These are phyloP conservation scores for Acomys russatus DNA, from an alignment of 2,797 vertebrate genomes.

Conservation along the genomic window DNA sequence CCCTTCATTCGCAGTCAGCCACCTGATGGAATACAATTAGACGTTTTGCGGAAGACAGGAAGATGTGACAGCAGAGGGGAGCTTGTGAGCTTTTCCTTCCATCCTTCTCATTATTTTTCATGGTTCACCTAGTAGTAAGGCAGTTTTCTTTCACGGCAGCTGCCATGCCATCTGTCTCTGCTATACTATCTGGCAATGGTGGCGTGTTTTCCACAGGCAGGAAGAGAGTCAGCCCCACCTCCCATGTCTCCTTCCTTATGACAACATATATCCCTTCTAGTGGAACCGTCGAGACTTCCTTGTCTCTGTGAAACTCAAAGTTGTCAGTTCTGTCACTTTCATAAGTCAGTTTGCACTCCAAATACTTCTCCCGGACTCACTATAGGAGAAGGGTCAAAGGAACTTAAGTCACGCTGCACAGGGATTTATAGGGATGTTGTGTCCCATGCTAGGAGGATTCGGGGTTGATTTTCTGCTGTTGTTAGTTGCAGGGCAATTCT, in stretches of 20 bases:
- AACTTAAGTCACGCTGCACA: not conserved
- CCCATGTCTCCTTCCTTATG: slow-evolving; percentile 38
- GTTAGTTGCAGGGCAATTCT: not conserved
- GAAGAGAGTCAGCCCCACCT: not conserved
- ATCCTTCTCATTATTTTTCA: slow-evolving; percentile 76
- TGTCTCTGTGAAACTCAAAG: not conserved
- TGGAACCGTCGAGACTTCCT: not conserved
- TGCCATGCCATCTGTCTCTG: slow-evolving; percentile 85
- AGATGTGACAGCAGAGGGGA: slow-evolving; percentile 64
- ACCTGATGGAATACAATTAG: not conserved
- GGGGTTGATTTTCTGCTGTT: not conserved
- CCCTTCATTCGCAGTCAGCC: not conserved
- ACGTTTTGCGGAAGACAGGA: not conserved
- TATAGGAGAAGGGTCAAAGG: not conserved
- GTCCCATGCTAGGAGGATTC: not conserved
- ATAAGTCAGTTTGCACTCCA: not conserved
- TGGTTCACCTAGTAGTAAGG: slow-evolving; percentile 84
- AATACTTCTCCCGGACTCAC: not conserved
- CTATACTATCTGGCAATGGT: slow-evolving; percentile 69
- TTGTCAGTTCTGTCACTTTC: slow-evolving; percentile 9
- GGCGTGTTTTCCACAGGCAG: slow-evolving; percentile 43
- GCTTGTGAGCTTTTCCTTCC: slow-evolving; percentile 46
- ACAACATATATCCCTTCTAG: not conserved
- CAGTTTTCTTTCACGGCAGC: slow-evolving; percentile 84
- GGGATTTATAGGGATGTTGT: not conserved